Conservation (phyloP, 2,888 invertebrate genomes). For the Nematopogon swammerdamellus region DNA sequence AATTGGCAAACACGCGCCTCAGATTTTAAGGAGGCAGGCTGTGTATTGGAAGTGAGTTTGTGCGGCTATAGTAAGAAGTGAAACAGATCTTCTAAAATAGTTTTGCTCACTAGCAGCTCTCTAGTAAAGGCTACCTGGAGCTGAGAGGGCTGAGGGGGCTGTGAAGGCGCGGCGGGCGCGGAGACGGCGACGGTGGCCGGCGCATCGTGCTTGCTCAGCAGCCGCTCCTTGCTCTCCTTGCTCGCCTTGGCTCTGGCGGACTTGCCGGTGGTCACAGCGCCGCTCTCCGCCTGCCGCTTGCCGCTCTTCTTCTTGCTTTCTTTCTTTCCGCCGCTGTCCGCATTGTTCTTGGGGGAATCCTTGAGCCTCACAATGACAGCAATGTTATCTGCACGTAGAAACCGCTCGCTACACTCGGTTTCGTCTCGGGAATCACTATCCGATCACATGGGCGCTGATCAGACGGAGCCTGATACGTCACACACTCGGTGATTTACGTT, state of each 20-base stretch:
- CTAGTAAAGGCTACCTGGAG: too few relatives aligned
- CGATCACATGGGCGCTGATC: too few relatives aligned
- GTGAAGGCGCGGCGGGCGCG: background rate
- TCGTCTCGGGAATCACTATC: background rate
- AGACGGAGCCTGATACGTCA: too few relatives aligned
- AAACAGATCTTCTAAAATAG: too few relatives aligned
- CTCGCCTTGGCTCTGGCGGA: constrained; percentile 32
- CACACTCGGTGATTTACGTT: too few relatives aligned
- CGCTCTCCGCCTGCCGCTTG: constrained; percentile 55
- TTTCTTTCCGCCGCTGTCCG: constrained; percentile 57
- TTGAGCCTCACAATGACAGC: constrained; percentile 68
- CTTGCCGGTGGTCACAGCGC: constrained; percentile 47
- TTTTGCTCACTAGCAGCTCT: too few relatives aligned
- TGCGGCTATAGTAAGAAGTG: too few relatives aligned
- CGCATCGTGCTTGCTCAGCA: constrained; percentile 5
- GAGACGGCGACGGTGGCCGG: background rate
- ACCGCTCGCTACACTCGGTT: background rate
- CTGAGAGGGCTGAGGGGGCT: too few relatives aligned
- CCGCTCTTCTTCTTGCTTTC: constrained; percentile 61
- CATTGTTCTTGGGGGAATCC: constrained; percentile 59
- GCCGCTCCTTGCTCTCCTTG: constrained; percentile 28
- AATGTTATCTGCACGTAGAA: constrained; percentile 20
- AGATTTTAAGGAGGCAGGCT: too few relatives aligned
- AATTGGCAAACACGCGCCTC: too few relatives aligned
- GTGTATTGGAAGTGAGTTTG: too few relatives aligned